Evolutionary conservation across 2,888 invertebrate species (phyloP).

Genomic region (Marasmarcha lunaedactyla): DNA sequence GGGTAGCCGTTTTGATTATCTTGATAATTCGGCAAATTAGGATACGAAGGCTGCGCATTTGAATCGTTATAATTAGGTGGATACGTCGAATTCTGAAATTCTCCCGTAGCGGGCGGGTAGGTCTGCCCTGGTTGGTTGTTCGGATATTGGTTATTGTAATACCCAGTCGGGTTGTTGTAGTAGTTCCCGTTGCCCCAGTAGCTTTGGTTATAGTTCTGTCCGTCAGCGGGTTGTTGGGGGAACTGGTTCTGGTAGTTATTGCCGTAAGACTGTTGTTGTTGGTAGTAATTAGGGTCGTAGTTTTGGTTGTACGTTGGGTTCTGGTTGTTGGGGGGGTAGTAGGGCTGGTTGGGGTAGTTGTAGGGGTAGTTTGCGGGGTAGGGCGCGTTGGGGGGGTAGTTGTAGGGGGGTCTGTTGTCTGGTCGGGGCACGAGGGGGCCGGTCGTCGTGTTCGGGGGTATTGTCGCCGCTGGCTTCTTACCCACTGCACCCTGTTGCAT

Average conservation of each 20-base stretch:
- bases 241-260: slow-evolving; percentile 32
- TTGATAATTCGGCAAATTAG: slow-evolving; percentile 37
- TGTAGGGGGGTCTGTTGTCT: slow-evolving; percentile 10
- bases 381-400: slow-evolving; percentile 20
- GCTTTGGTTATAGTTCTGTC: slow-evolving; percentile 46
- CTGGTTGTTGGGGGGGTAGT: slow-evolving; percentile 50
- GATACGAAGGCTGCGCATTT: slow-evolving; percentile 33
- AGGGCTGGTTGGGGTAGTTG: slow-evolving; percentile 46
- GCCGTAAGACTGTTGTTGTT: slow-evolving; percentile 39
- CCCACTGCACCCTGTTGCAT: slow-evolving; percentile 34
- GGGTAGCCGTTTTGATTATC: slow-evolving; percentile 40
- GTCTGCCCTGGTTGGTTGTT: slow-evolving; percentile 42
- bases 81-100: slow-evolving; percentile 23
- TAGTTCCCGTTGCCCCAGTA: slow-evolving; percentile 55
- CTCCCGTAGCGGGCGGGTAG: slow-evolving; percentile 15
- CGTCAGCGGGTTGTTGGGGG: slow-evolving; percentile 37
- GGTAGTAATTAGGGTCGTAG: slow-evolving; percentile 50
- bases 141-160: slow-evolving; percentile 41
- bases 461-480: slow-evolving; percentile 64
- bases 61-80: slow-evolving; percentile 40
- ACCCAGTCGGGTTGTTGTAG: slow-evolving; percentile 30
- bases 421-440: slow-evolving; percentile 26
- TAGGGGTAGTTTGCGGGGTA: slow-evolving; percentile 47
- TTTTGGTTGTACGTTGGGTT: slow-evolving; percentile 58
- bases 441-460: slow-evolving; percentile 52